Evolutionary conservation across 2,888 invertebrate species (phyloP), one percentile per base, ranked within the genome.

Genomic region (Limnephilus auricula): DNA sequence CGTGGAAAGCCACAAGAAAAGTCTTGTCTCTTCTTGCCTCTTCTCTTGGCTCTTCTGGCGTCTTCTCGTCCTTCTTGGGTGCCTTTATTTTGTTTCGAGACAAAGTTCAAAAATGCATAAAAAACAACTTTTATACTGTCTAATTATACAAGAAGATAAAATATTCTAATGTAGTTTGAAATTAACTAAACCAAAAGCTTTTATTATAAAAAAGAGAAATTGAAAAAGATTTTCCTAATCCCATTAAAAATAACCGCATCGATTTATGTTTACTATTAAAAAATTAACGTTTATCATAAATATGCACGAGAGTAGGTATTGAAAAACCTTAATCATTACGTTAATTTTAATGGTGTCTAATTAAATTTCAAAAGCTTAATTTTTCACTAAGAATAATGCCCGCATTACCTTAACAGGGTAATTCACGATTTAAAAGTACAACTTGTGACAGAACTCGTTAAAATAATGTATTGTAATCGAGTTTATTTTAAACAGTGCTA

Each of bases 381-480:
- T 65, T n/a, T 65, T 65, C 25, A 25, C 25, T 65, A 65, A 65
- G 65, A 65, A 65, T 65, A 25, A 65, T 65, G 65, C 25, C n/a
- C n/a, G 10, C 65, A 25, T 65, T 65, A 65, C 25, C 25, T 65
- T 65, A n/a, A 65, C 65, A 65, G n/a, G 65, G 65, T 9, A 9
- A 9, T 65, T 65, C 9, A 65, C 65, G 25, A n/a, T 65, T 65
- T n/a, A 25, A 25, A 6, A 65, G 65, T 65, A 65, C 25, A 65
- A n/a, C 9, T 65, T 65, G 65, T 65, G 65, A n/a, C 65, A 65
- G 65, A 65, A n/a, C 65, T 65, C 65, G 25, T 65, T 65, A 65
- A 25, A n/a, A 9, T 65, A n/a, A 85, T 85, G 30, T 10, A 40
- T 85, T 85, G 34, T 32, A 82, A 45, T 85, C 85, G 85, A 32